Percentiles rank a stretch among this genome's conserved stretches.
phyloP scores from a whole-genome alignment of 2,113 vertebrate genomes.

The Patagioenas fasciata region DNA sequence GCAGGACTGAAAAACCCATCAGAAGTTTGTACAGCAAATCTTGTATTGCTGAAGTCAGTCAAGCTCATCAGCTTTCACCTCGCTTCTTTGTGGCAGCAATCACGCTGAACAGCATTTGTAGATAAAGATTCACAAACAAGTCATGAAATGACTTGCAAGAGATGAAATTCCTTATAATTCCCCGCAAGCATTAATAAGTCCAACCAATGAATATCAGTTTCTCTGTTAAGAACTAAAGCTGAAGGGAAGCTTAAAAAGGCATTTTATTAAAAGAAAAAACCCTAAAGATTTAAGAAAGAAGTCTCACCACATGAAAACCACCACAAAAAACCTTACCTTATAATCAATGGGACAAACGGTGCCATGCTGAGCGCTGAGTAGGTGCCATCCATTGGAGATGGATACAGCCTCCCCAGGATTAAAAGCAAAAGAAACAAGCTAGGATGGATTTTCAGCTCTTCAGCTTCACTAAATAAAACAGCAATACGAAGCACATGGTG shows the following conservation, averaged over 20 bases:
- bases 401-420: constrained; percentile 91
- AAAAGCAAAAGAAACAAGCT: constrained; percentile 91
- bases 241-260: not conserved
- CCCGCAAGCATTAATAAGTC: not conserved
- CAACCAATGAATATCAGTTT: not conserved
- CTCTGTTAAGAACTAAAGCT: not conserved
- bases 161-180: not conserved
- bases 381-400: constrained; percentile 93
- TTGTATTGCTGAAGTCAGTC: not conserved
- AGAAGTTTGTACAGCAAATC: not conserved
- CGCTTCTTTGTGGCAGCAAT: not conserved
- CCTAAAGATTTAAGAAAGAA: not conserved
- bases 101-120: not conserved
- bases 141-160: not conserved
- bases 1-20: not conserved
- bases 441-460: constrained; percentile 84
- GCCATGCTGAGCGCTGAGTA: constrained; percentile 86
- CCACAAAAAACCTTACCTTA: constrained; percentile 78
- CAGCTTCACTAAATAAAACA: constrained; percentile 60
- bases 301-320: not conserved
- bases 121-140: not conserved
- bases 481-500: not conserved
- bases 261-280: not conserved
- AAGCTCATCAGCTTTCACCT: not conserved
- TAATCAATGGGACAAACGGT: constrained; percentile 88